These are phyloP conservation scores for Alectura lathami DNA, from an alignment of 2,113 vertebrate species.

Conservation along the genomic window DNA sequence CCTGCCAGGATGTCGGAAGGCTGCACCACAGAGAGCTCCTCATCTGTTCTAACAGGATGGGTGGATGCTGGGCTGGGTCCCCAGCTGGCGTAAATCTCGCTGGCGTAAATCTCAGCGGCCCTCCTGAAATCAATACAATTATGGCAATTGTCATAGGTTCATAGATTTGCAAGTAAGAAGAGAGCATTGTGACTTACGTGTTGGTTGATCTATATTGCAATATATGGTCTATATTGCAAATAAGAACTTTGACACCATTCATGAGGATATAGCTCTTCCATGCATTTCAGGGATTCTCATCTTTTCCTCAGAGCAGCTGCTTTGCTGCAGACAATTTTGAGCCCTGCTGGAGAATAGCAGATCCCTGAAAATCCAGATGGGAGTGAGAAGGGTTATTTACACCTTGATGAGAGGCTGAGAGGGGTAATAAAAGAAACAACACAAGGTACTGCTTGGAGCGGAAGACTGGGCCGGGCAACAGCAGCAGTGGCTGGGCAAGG, in stretches of 20 bases:
- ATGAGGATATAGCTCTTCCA: neutral
- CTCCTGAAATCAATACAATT: constrained; percentile 63
- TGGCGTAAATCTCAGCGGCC: neutral
- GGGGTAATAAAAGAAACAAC: neutral
- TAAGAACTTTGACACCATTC: constrained; percentile 36
- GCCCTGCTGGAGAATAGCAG: neutral
- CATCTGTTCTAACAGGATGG: constrained; percentile 60
- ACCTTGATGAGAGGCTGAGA: neutral
- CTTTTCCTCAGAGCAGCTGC: neutral
- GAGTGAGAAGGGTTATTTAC: neutral
- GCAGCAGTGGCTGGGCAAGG: neutral
- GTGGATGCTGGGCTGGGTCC: neutral
- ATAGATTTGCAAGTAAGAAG: constrained; percentile 54
- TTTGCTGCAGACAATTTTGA: constrained; percentile 19
- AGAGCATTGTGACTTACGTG: constrained; percentile 61
- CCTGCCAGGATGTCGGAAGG: neutral
- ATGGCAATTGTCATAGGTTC: constrained; percentile 63
- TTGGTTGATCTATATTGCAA: constrained; percentile 52
- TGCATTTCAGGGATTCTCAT: constrained; percentile 20
- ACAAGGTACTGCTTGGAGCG: neutral
- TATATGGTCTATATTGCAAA: constrained; percentile 54
- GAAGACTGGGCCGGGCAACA: neutral
- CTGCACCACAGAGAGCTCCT: neutral
- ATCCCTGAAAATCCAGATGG: neutral
- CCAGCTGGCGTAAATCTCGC: constrained; percentile 8